These are phyloP conservation scores for Hirtodrosophila cameraria DNA, from an alignment of 2,888 invertebrate species.

Conservation along the genomic window DNA sequence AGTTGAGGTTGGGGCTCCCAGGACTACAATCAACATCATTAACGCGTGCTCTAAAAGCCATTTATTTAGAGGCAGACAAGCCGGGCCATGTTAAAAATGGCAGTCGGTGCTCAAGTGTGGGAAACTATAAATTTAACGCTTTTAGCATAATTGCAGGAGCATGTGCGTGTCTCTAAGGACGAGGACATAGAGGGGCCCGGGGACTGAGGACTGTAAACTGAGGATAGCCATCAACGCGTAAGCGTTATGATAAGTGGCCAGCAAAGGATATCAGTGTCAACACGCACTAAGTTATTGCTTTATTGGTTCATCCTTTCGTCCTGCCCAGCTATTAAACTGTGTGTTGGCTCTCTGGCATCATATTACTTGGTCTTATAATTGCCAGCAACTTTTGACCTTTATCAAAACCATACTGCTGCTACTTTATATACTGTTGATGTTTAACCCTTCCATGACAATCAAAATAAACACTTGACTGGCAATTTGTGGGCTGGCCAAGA, in stretches of 20 bases:
- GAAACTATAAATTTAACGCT: conserved; percentile 74
- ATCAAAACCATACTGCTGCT: conserved; percentile 55
- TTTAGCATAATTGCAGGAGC: conserved; percentile 73
- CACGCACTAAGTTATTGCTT: conserved; percentile 61
- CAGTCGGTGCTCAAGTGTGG: conserved; percentile 37
- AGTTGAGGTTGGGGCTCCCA: conserved; percentile 29
- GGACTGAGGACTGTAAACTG: neutral
- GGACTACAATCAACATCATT: conserved; percentile 75
- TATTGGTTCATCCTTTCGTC: conserved; percentile 37
- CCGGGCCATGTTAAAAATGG: conserved; percentile 60
- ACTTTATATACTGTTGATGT: conserved; percentile 55
- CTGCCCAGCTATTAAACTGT: conserved; percentile 20
- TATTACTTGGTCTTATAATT: conserved; percentile 64
- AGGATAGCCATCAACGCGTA: conserved; percentile 47
- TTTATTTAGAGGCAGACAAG: conserved; percentile 69
- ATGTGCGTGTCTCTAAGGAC: conserved; percentile 59
- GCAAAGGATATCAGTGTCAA: conserved; percentile 69
- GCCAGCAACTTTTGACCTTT: conserved; percentile 56
- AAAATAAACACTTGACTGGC: conserved; percentile 49
- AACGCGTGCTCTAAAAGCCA: conserved; percentile 77
- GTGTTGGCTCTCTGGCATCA: conserved; percentile 50
- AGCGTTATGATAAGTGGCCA: conserved; percentile 74
- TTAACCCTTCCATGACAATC: conserved; percentile 57
- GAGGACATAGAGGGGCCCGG: neutral
- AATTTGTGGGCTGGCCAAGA: conserved; percentile 28